Evolutionary conservation across 2,888 invertebrate species (phyloP).

Genomic region (Apamea anceps): DNA sequence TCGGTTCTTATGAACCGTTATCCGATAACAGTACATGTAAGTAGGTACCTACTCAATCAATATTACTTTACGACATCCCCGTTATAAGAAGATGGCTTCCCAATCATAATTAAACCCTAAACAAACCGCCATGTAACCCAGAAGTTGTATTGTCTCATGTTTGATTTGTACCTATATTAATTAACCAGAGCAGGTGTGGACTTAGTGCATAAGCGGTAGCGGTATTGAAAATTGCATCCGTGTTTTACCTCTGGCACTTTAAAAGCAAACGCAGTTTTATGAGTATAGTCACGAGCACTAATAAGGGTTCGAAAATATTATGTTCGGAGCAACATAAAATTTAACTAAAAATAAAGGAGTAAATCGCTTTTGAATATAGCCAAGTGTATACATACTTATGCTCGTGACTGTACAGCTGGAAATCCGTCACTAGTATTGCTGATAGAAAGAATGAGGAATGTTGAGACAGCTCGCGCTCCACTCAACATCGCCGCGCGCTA

Average conservation of each 20-base stretch:
- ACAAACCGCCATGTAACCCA: constrained; percentile 55
- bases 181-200: constrained; percentile 47
- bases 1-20: neutral
- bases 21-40: neutral
- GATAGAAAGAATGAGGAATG: too few relatives aligned
- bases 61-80: constrained; percentile 56
- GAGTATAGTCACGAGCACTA: too few relatives aligned
- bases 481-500: too few relatives aligned
- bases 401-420: too few relatives aligned
- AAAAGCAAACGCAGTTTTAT: too few relatives aligned
- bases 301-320: too few relatives aligned
- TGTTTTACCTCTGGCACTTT: neutral
- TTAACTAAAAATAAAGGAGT: too few relatives aligned
- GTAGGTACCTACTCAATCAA: constrained; percentile 24
- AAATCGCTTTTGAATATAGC: too few relatives aligned
- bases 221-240: constrained; percentile 6
- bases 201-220: constrained; percentile 52
- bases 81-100: constrained; percentile 42
- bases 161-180: constrained; percentile 65
- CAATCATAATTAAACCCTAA: constrained; percentile 49
- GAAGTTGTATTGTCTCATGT: constrained; percentile 58
- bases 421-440: too few relatives aligned
- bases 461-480: too few relatives aligned
- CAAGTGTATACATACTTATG: too few relatives aligned
- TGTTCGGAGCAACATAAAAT: too few relatives aligned